phyloP scores from a whole-genome alignment of 1,140 invertebrate genomes.

The Elymnias hypermnestra region DNA sequence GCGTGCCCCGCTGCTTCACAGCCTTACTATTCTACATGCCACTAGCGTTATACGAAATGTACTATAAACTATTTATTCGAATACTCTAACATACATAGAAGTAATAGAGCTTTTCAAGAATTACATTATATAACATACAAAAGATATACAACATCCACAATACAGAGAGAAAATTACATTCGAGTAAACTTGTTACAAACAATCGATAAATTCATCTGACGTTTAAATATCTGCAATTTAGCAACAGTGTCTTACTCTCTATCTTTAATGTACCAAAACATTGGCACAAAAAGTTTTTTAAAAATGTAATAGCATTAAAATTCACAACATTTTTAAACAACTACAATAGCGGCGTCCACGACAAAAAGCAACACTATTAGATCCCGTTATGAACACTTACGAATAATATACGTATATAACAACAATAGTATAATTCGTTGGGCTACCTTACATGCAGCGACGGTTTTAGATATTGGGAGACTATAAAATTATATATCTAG shows the following conservation, averaged over 20 bases:
- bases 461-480: no score
- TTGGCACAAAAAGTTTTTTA: constrained; percentile 8
- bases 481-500: no score
- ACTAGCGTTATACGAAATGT: no score
- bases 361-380: background rate
- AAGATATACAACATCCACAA: background rate
- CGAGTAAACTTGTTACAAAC: background rate
- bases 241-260: background rate
- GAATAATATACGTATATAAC: background rate
- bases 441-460: no score
- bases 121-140: no score
- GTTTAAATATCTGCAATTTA: background rate
- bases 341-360: background rate
- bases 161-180: background rate
- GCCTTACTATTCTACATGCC: no score
- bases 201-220: background rate
- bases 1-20: no score
- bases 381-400: background rate
- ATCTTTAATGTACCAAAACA: constrained; percentile 9
- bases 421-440: constrained; percentile 27
- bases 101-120: no score
- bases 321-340: constrained; percentile 1
- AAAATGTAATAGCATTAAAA: constrained; percentile 8
- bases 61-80: no score
- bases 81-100: no score